These are phyloP conservation scores for Carcina quercana DNA, from an alignment of 2,888 invertebrate genomes.

Conservation along the genomic window DNA sequence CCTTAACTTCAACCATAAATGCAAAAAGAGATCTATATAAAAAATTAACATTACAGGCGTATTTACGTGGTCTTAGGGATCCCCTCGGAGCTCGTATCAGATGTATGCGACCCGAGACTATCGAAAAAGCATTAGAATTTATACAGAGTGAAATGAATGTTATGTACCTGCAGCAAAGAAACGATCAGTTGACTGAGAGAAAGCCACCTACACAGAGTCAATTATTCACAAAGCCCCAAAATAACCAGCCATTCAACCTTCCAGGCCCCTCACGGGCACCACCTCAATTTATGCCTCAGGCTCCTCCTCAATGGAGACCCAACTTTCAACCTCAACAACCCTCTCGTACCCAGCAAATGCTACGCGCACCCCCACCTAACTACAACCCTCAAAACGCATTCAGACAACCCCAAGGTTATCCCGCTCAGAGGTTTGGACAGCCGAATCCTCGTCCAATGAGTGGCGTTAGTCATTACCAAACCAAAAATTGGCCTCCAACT, in stretches of 20 bases:
- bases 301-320: background rate
- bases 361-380: conserved; percentile 8
- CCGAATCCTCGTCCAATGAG: conserved; percentile 11
- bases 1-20: background rate
- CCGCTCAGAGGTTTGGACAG: background rate
- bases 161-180: conserved; percentile 3
- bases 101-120: conserved; percentile 4
- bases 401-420: background rate
- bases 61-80: background rate
- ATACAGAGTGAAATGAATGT: conserved; percentile 4
- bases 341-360: conserved; percentile 8
- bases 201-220: background rate
- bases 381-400: conserved; percentile 8
- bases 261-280: too few relatives aligned
- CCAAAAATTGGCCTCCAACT: conserved; percentile 3
- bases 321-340: background rate
- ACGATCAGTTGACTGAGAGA: too few relatives aligned
- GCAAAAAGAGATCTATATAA: background rate
- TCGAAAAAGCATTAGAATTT: conserved; percentile 5
- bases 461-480: conserved; percentile 5
- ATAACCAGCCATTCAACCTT: too few relatives aligned
- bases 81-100: background rate
- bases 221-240: background rate
- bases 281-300: too few relatives aligned
- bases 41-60: conserved; percentile 2